phyloP scores from a whole-genome alignment of 2,113 vertebrate species.

The Cyanistes caeruleus region DNA sequence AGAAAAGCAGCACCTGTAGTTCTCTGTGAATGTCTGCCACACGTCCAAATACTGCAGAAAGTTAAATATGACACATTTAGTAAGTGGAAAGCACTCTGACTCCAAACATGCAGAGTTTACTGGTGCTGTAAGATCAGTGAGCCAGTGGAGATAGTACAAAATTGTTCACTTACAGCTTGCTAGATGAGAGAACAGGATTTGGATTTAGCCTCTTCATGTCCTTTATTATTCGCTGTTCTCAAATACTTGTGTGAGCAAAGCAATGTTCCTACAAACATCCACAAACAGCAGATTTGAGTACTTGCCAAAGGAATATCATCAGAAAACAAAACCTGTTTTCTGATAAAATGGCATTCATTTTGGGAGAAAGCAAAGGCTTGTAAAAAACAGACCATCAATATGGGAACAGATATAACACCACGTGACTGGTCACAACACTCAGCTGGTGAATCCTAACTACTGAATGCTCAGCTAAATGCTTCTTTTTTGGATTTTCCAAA shows the following conservation, averaged over 20 bases:
- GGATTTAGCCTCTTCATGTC: constrained; percentile 34
- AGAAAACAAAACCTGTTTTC: constrained; percentile 71
- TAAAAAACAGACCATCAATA: constrained; percentile 32
- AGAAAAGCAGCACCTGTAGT: constrained; percentile 74
- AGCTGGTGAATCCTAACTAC: background rate
- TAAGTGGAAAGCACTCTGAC: background rate
- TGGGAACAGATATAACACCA: constrained; percentile 5
- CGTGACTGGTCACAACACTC: background rate
- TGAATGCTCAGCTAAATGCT: background rate
- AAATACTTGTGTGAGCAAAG: constrained; percentile 59
- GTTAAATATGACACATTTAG: background rate
- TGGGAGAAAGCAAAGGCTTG: constrained; percentile 4
- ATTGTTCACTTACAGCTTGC: constrained; percentile 23
- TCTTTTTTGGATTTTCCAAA: background rate
- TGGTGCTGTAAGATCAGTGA: constrained; percentile 4
- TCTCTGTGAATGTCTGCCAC: constrained; percentile 55
- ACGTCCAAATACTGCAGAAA: constrained; percentile 27
- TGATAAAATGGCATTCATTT: constrained; percentile 59
- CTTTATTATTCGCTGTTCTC: constrained; percentile 29
- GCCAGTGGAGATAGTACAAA: background rate
- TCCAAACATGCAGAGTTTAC: background rate
- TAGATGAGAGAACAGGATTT: background rate
- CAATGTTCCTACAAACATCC: constrained; percentile 61
- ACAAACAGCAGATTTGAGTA: constrained; percentile 55
- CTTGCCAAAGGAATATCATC: constrained; percentile 55